Evolutionary conservation across 2,888 invertebrate species (phyloP), one percentile per base, ranked within the genome.

Genomic region (Thelaira solivaga): DNA sequence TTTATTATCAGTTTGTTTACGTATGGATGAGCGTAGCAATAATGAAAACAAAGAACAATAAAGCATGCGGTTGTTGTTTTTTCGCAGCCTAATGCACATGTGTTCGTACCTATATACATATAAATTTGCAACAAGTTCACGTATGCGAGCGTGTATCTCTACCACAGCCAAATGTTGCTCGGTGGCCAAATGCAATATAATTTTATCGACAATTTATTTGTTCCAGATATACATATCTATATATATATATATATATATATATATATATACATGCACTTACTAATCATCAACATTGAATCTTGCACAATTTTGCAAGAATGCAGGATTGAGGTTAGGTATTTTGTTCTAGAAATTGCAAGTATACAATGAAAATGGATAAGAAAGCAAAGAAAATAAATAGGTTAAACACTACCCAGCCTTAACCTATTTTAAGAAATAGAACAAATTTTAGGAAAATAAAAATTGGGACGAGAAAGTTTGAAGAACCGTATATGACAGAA

Each of bases 351-450:
- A 64, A 16, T 74, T 53, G 53, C 76, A 67, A 47, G n/a, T 34
- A 41, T 24, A 39, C 18, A 47, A 36, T 61, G 62, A 68, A 77
- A 64, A 18, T 76, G 61, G 47, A 47, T 13, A 2, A 16, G 39
- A 57, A 41, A 11, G 31, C n/a, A 76, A 0, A 51, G 7, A 61
- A 47, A 61, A 62, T 53, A 78, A 69, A 69, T 74, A 74, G 78
- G 78, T 73, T 78, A 69, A 67, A 69, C 26, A 36, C 57, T 59
- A 61, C 78, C 77, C 68, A 77, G 73, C 77, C 78, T 78, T 74
- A 78, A 78, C 74, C 78, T 78, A 74, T 77, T 73, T 77, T 31
- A 49, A 62, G 22, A 24, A 49, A 18, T 11, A 41, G 18, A 55
- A 39, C 39, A 39, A 51, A 64, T 51, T 18, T 8, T 10, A 13